phyloP scores from a whole-genome alignment of 2,113 vertebrate genomes.

The Lophius piscatorius region DNA sequence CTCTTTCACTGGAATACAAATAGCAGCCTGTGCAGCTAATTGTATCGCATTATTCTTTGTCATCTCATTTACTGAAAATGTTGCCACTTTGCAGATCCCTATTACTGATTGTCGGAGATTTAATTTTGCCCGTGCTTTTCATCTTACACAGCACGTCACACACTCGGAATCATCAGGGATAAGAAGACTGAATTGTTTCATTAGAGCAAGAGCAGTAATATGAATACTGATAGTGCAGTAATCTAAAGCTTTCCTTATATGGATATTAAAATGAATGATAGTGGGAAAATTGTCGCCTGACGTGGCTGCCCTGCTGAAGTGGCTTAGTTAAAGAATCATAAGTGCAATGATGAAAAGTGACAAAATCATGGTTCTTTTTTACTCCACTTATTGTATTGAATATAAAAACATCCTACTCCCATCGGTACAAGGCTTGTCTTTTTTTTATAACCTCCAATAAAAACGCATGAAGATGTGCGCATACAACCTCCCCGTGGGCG shows the following conservation, averaged over 20 bases:
- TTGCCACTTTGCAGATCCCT: conserved; percentile 62
- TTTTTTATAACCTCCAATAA: conserved; percentile 47
- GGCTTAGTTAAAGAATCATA: conserved; percentile 13
- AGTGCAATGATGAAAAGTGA: conserved; percentile 9
- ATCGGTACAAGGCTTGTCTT: conserved; percentile 15
- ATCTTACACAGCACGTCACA: conserved; percentile 60
- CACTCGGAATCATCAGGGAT: conserved; percentile 55
- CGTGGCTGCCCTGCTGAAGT: conserved; percentile 16
- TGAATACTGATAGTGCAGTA: conserved; percentile 59
- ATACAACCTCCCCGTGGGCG: conserved; percentile 22
- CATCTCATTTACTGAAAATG: conserved; percentile 71
- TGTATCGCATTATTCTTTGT: conserved; percentile 76
- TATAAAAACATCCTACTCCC: conserved; percentile 35
- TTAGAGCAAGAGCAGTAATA: conserved; percentile 33
- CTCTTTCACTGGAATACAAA: conserved; percentile 79
- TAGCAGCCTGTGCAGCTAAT: conserved; percentile 72
- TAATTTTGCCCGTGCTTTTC: conserved; percentile 58
- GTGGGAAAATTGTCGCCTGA: conserved; percentile 45
- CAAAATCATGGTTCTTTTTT: conserved; percentile 34
- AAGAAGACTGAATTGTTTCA: conserved; percentile 50
- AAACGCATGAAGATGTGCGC: conserved; percentile 49
- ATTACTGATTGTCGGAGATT: conserved; percentile 68
- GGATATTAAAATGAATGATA: conserved; percentile 62
- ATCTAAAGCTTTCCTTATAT: conserved; percentile 35
- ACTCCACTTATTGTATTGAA: conserved; percentile 33